phyloP scores from a whole-genome alignment of 1,140 invertebrate genomes.

The Vanessa atalanta region DNA sequence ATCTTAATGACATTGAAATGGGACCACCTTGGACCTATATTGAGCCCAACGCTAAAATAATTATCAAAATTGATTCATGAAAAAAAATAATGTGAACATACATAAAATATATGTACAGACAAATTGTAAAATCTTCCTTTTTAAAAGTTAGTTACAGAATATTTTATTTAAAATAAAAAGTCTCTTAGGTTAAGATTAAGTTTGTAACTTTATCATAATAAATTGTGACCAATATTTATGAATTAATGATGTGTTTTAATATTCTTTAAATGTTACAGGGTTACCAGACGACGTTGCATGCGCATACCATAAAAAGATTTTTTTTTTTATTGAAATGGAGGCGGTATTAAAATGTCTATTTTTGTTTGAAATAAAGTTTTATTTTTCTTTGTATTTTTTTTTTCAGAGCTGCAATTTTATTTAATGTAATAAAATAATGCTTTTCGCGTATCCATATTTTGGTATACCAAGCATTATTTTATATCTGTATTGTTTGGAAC shows the following conservation, averaged over 20 bases:
- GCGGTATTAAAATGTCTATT: conserved; percentile 73
- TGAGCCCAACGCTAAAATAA: too few relatives aligned
- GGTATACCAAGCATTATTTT: conserved; percentile 31
- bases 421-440: conserved; percentile 28
- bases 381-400: conserved; percentile 43
- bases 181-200: too few relatives aligned
- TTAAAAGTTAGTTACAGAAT: too few relatives aligned
- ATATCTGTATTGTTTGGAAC: not conserved
- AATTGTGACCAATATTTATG: too few relatives aligned
- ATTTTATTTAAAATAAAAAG: too few relatives aligned
- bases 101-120: too few relatives aligned
- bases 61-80: too few relatives aligned
- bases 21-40: too few relatives aligned
- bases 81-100: too few relatives aligned
- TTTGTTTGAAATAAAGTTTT: conserved; percentile 48
- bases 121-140: too few relatives aligned
- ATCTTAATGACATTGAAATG: too few relatives aligned
- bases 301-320: conserved; percentile 9
- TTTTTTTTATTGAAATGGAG: conserved; percentile 75
- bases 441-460: conserved; percentile 24
- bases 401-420: conserved; percentile 25
- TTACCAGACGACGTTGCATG: conserved; percentile 47
- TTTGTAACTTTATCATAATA: too few relatives aligned
- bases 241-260: not conserved
- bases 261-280: conserved; percentile 50